Percentiles rank a stretch among this genome's conserved stretches.
Evolutionary conservation across 2,888 invertebrate species (phyloP).

Genomic region (Epsilonema sp.): DNA sequence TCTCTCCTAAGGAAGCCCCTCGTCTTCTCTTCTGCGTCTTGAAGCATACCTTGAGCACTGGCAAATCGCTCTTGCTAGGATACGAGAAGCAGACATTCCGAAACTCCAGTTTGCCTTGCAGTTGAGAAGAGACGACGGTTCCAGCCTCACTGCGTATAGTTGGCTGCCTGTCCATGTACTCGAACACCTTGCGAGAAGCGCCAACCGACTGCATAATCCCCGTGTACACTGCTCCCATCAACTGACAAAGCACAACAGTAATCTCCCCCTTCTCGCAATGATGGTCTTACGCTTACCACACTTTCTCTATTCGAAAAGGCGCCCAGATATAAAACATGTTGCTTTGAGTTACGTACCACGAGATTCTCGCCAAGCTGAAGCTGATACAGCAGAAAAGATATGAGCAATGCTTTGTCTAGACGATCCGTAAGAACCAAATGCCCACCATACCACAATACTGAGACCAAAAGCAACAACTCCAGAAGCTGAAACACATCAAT

Average conservation of each 20-base stretch:
- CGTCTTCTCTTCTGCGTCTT: too few relatives aligned
- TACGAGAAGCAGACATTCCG: slow-evolving; percentile 56
- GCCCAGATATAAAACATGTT: neutral
- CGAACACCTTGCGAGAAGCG: slow-evolving; percentile 32
- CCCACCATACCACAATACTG: slow-evolving; percentile 33
- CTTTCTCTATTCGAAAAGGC: neutral
- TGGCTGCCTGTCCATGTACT: slow-evolving; percentile 30
- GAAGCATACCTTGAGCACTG: slow-evolving; percentile 44
- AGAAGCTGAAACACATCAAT: slow-evolving; percentile 16
- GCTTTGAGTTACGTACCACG: slow-evolving; percentile 19
- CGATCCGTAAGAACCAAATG: slow-evolving; percentile 29
- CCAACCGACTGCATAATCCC: slow-evolving; percentile 34
- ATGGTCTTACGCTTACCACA: too few relatives aligned
- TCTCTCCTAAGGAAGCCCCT: too few relatives aligned
- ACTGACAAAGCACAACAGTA: too few relatives aligned
- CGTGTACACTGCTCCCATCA: slow-evolving; percentile 30
- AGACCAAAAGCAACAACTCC: slow-evolving; percentile 21
- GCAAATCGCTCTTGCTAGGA: slow-evolving; percentile 53
- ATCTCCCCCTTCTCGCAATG: too few relatives aligned
- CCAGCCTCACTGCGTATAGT: slow-evolving; percentile 17
- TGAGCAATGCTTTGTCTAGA: slow-evolving; percentile 27
- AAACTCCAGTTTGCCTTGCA: slow-evolving; percentile 47
- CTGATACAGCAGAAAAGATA: slow-evolving; percentile 34
- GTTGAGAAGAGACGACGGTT: slow-evolving; percentile 9
- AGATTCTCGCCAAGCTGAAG: slow-evolving; percentile 31